These are phyloP conservation scores for Nymphalis urticae DNA, from an alignment of 2,888 invertebrate species.

Conservation along the genomic window DNA sequence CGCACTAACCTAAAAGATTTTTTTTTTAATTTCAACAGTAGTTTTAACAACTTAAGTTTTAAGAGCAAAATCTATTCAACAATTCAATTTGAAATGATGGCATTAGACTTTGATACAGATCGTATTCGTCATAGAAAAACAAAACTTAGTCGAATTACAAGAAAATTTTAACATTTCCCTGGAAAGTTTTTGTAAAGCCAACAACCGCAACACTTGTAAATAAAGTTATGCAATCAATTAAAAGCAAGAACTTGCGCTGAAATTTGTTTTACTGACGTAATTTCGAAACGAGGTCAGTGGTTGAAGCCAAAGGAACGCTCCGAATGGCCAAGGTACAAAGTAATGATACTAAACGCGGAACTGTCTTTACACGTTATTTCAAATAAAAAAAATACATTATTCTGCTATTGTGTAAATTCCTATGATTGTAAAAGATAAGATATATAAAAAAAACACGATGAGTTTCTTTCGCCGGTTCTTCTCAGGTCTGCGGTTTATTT, in stretches of 20 bases:
- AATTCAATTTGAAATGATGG: too few relatives aligned
- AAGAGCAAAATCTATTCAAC: too few relatives aligned
- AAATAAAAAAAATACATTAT: too few relatives aligned
- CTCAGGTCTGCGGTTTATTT: too few relatives aligned
- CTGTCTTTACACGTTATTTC: constrained; percentile 6
- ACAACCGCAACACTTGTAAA: constrained; percentile 17
- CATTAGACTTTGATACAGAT: not conserved
- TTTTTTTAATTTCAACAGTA: too few relatives aligned
- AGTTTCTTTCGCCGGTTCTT: too few relatives aligned
- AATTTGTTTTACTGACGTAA: constrained; percentile 17
- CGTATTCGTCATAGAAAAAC: not conserved
- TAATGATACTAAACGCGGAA: constrained; percentile 16
- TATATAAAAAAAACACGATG: too few relatives aligned
- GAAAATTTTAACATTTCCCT: too few relatives aligned
- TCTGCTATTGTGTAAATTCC: too few relatives aligned
- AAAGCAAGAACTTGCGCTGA: constrained; percentile 16
- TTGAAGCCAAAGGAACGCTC: constrained; percentile 11
- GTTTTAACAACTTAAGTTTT: too few relatives aligned
- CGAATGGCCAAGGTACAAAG: constrained; percentile 11
- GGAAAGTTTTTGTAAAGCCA: constrained; percentile 1
- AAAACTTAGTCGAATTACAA: not conserved
- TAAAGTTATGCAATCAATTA: constrained; percentile 34
- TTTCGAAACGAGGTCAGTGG: constrained; percentile 21
- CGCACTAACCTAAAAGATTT: too few relatives aligned
- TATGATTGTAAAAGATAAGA: too few relatives aligned